Evolutionary conservation across 2,797 vertebrate genomes (phyloP).

Genomic region (Sebastes nivosus): DNA sequence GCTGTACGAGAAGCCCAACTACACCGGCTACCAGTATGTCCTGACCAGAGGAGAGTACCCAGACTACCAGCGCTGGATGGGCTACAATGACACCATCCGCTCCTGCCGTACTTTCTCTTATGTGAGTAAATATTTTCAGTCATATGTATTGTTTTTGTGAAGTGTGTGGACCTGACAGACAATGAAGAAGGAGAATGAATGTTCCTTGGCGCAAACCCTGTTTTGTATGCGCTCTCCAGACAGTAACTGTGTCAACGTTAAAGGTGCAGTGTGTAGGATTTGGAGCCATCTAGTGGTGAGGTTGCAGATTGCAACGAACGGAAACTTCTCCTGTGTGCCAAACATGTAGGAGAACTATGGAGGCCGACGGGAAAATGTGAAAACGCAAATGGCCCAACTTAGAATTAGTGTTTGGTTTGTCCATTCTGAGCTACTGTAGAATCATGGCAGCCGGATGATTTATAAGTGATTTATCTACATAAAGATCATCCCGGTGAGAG

Average conservation of each 20-base stretch:
- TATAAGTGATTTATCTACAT: too few relatives aligned
- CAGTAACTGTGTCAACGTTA: neutral
- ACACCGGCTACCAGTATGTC: conserved; percentile 78
- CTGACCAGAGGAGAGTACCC: conserved; percentile 78
- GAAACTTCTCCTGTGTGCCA: too few relatives aligned
- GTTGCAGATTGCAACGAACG: neutral
- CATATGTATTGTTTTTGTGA: neutral
- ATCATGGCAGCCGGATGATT: too few relatives aligned
- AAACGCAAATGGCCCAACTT: too few relatives aligned
- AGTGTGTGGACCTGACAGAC: too few relatives aligned
- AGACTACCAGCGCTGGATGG: conserved; percentile 81
- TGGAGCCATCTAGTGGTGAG: neutral
- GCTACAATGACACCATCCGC: conserved; percentile 77
- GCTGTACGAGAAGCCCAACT: conserved; percentile 79
- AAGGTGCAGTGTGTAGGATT: neutral
- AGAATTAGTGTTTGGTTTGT: too few relatives aligned
- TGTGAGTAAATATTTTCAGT: conserved; percentile 42
- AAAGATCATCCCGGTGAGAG: too few relatives aligned
- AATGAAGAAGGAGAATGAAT: neutral
- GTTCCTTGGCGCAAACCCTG: neutral
- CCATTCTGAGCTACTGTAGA: too few relatives aligned
- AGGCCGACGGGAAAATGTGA: too few relatives aligned
- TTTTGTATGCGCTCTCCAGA: neutral
- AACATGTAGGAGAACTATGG: neutral
- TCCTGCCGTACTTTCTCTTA: conserved; percentile 76